These are phyloP conservation scores for Habroteleia sp. DNA, from an alignment of 2,888 invertebrate genomes.

Conservation along the genomic window DNA sequence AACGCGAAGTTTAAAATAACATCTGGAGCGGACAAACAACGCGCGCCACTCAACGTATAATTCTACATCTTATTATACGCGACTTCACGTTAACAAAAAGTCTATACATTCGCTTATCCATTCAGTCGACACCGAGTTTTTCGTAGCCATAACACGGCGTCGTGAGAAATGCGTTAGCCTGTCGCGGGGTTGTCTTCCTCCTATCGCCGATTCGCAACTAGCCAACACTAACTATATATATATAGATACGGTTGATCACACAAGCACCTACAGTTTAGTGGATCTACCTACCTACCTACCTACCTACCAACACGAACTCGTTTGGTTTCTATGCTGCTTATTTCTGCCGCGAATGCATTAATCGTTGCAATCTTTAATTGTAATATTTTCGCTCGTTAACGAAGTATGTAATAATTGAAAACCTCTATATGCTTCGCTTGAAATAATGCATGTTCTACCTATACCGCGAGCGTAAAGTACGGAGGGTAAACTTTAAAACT, in stretches of 20 bases:
- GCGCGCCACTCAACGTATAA: neutral
- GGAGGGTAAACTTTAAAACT: conserved; percentile 44
- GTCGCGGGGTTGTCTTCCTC: neutral
- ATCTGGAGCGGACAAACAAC: too few relatives aligned
- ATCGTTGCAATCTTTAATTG: conserved; percentile 3
- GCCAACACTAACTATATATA: conserved; percentile 13
- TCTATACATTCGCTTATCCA: conserved; percentile 25
- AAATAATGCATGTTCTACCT: conserved; percentile 20
- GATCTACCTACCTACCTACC: too few relatives aligned
- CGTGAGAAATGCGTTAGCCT: conserved; percentile 31
- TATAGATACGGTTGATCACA: neutral
- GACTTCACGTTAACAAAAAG: conserved; percentile 9
- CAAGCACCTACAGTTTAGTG: neutral
- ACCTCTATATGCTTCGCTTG: conserved; percentile 10
- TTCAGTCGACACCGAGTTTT: conserved; percentile 14
- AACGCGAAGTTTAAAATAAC: too few relatives aligned
- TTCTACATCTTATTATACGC: neutral
- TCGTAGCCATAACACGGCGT: conserved; percentile 10
- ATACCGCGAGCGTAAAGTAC: conserved; percentile 29
- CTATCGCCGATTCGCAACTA: conserved; percentile 7
- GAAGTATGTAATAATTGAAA: conserved; percentile 21
- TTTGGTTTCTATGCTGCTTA: neutral
- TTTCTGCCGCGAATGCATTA: too few relatives aligned
- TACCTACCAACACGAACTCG: too few relatives aligned
- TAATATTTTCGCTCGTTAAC: conserved; percentile 9